Percentiles rank a stretch among this genome's conserved stretches.
Conservation (phyloP, 2,888 invertebrate genomes). For the Anorthoa munda region DNA sequence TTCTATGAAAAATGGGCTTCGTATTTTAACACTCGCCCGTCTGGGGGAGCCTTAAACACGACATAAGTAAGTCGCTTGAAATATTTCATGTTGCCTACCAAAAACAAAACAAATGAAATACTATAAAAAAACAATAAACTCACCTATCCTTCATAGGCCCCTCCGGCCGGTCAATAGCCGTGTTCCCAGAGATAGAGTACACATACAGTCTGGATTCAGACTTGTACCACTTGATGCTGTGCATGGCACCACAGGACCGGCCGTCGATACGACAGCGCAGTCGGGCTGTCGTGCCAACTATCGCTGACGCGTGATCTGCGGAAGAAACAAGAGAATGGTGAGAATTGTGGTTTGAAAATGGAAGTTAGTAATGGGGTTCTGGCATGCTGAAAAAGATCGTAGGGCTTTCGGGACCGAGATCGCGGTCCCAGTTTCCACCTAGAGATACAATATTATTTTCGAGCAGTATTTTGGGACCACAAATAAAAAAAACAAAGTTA, state of each 20-base stretch:
- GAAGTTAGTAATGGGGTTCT: neutral
- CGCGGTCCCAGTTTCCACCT: no score
- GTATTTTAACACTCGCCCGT: no score
- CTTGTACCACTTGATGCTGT: constrained; percentile 96
- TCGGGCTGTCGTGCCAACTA: constrained; percentile 93
- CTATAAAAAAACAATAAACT: constrained; percentile 67
- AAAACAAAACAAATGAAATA: no score
- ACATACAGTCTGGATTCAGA: constrained; percentile 94
- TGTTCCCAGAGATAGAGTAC: constrained; percentile 93
- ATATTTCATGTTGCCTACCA: no score
- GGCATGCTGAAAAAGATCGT: neutral
- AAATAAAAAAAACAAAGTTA: no score
- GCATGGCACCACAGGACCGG: constrained; percentile 94
- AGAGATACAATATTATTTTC: no score
- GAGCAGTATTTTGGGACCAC: no score
- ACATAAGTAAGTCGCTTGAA: no score
- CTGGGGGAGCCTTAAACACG: no score
- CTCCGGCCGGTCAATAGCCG: constrained; percentile 92
- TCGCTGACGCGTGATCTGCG: constrained; percentile 92
- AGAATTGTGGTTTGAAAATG: neutral
- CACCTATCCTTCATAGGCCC: constrained; percentile 94
- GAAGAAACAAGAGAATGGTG: neutral
- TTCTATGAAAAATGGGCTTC: no score
- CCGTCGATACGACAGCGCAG: constrained; percentile 94
- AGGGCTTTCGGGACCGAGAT: no score